phyloP scores from a whole-genome alignment of 2,113 vertebrate genomes.

The Spermophilus dauricus region DNA sequence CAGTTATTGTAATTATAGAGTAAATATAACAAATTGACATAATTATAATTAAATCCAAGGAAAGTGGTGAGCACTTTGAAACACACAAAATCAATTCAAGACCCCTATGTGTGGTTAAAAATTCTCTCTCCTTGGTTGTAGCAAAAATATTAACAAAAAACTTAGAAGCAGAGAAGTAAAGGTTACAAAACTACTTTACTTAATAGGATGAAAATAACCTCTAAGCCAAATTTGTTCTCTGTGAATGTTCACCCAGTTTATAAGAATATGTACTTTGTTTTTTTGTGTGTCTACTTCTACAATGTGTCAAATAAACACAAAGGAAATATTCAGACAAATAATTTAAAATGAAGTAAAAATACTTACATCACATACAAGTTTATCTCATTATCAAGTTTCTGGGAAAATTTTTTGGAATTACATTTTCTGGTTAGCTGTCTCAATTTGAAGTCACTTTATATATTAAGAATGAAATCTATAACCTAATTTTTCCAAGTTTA shows the following conservation, averaged over 20 bases:
- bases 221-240: background rate
- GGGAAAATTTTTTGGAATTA: background rate
- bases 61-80: slow-evolving; percentile 75
- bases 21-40: slow-evolving; percentile 84
- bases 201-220: background rate
- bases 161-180: slow-evolving; percentile 1
- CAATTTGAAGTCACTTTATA: background rate
- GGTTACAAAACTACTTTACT: background rate
- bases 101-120: slow-evolving; percentile 44
- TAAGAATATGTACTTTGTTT: background rate
- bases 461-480: background rate
- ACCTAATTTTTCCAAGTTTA: background rate
- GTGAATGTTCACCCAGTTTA: background rate
- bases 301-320: background rate
- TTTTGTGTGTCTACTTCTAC: background rate
- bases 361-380: background rate
- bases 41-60: slow-evolving; percentile 82
- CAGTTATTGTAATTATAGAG: slow-evolving; percentile 81
- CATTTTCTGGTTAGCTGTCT: background rate
- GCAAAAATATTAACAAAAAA: slow-evolving; percentile 54
- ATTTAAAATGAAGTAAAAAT: background rate
- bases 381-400: background rate
- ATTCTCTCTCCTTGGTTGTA: background rate
- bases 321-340: background rate
- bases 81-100: slow-evolving; percentile 72